Conservation (phyloP, 2,113 vertebrate genomes). For the Craseonycteris thonglongyai region DNA sequence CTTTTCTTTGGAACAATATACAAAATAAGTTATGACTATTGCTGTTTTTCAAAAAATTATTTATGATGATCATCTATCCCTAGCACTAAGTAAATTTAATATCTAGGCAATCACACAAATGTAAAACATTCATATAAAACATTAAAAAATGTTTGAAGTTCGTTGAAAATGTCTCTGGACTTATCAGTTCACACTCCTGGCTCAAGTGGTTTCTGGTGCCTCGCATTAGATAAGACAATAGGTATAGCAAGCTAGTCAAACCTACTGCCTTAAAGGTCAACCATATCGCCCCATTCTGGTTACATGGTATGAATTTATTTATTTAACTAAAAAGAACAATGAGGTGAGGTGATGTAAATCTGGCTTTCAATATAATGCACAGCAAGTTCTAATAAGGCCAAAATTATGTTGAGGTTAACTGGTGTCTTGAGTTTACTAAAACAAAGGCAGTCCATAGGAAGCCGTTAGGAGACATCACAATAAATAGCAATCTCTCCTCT, state of each 20-base stretch:
- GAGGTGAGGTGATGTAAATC: constrained; percentile 35
- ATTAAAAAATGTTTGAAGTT: constrained; percentile 32
- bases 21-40: constrained; percentile 67
- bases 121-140: constrained; percentile 56
- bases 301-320: not conserved
- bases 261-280: constrained; percentile 9
- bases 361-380: constrained; percentile 37
- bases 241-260: not conserved
- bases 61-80: constrained; percentile 51
- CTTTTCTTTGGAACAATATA: constrained; percentile 76
- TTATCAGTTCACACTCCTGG: constrained; percentile 22
- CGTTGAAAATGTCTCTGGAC: constrained; percentile 46
- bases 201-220: constrained; percentile 51
- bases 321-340: not conserved
- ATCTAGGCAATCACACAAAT: constrained; percentile 57
- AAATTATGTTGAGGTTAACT: constrained; percentile 53
- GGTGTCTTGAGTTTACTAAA: constrained; percentile 48
- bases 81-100: constrained; percentile 51
- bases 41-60: constrained; percentile 41
- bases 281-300: not conserved
- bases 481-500: constrained; percentile 13
- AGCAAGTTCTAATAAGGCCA: constrained; percentile 47
- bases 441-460: constrained; percentile 45
- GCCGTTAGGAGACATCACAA: not conserved
- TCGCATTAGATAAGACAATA: not conserved